A percentile compares a stretch with the other conserved stretches of the same genome.
Conservation (phyloP, 92 coral and sea anemone species). For the Umimayanthus chanpuru region DNA sequence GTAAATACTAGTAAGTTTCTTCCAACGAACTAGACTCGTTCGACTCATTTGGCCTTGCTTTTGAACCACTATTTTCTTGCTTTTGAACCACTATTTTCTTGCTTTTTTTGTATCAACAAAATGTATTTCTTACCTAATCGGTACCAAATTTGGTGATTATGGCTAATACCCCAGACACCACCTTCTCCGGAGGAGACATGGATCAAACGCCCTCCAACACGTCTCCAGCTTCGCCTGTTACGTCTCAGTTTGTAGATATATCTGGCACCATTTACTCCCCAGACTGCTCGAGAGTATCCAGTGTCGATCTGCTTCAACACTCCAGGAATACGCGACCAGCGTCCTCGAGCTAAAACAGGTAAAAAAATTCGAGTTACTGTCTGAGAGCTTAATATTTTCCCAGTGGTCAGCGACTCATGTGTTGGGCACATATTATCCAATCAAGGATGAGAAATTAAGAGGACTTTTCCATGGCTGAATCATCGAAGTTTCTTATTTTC, state of each 20-base stretch:
- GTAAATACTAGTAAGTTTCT: too few relatives aligned
- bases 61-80: too few relatives aligned
- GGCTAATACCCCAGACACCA: conserved; percentile 26
- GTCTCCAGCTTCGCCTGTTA: conserved; percentile 35
- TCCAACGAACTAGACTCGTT: too few relatives aligned
- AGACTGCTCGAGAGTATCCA: conserved; percentile 31
- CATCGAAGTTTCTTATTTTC: too few relatives aligned
- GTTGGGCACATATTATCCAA: too few relatives aligned
- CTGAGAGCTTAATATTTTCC: too few relatives aligned
- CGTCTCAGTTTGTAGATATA: conserved; percentile 29
- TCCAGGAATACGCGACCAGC: conserved; percentile 36
- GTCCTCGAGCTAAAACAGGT: conserved; percentile 16
- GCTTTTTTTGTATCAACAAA: too few relatives aligned
- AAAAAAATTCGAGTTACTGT: neutral
- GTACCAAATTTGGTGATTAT: conserved; percentile 7
- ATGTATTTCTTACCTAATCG: conserved; percentile 12
- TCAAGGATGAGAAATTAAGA: too few relatives aligned
- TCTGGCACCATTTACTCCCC: conserved; percentile 25
- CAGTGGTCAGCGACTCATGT: too few relatives aligned
- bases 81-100: too few relatives aligned
- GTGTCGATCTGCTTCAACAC: conserved; percentile 25
- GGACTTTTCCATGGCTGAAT: too few relatives aligned
- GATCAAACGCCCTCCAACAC: conserved; percentile 15
- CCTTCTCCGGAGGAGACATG: conserved; percentile 37
- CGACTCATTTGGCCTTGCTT: too few relatives aligned